Percentiles rank a stretch among this genome's conserved stretches.
These are phyloP conservation scores for Macrophya annulata DNA, from an alignment of 2,888 invertebrate genomes.

Conservation along the genomic window DNA sequence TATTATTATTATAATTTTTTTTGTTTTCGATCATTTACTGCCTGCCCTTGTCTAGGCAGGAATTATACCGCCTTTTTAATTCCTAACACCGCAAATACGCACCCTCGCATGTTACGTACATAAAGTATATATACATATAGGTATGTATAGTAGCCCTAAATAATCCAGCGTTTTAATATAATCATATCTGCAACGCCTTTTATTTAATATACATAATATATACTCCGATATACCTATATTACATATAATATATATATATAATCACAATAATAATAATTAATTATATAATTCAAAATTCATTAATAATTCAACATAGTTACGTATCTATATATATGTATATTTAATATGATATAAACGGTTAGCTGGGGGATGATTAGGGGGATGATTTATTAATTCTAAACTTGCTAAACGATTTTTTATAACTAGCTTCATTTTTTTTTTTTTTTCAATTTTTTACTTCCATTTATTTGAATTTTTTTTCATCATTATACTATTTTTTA, in stretches of 20 bases:
- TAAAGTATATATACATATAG: not conserved
- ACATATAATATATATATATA: too few relatives aligned
- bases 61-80: not conserved
- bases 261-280: too few relatives aligned
- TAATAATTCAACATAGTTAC: too few relatives aligned
- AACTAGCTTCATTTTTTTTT: not conserved
- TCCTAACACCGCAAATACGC: not conserved
- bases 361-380: not conserved
- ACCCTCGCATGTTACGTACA: not conserved
- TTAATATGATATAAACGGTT: not conserved
- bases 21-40: not conserved
- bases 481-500: constrained; percentile 50
- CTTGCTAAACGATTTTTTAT: not conserved
- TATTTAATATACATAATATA: not conserved
- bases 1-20: too few relatives aligned
- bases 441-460: too few relatives aligned
- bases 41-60: not conserved
- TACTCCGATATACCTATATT: too few relatives aligned
- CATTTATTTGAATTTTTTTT: too few relatives aligned
- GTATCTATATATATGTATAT: too few relatives aligned
- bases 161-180: not conserved
- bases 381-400: not conserved
- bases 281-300: too few relatives aligned
- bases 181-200: not conserved
- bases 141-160: not conserved